A percentile compares a stretch with the other conserved stretches of the same genome.
Conservation (phyloP, 2,888 invertebrate genomes). For the Drosophila pegasa region DNA sequence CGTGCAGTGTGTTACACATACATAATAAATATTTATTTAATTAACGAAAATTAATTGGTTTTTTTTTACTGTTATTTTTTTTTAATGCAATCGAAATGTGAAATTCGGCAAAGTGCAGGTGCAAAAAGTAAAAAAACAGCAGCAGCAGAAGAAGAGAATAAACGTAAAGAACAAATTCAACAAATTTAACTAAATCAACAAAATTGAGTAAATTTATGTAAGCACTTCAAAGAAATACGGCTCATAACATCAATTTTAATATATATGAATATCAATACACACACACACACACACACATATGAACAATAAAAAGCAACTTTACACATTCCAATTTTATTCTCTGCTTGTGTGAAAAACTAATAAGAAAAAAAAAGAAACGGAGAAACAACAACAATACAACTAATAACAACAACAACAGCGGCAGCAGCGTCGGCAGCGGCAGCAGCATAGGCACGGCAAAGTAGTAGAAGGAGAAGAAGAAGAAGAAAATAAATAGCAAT, state of each 20-base stretch:
- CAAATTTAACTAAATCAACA: too few species aligned
- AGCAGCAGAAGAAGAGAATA: conserved; percentile 15
- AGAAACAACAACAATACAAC: conserved; percentile 31
- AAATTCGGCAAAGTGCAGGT: conserved; percentile 35
- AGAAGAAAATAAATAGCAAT: conserved; percentile 76
- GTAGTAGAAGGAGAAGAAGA: conserved; percentile 51
- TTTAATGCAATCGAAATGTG: conserved; percentile 27
- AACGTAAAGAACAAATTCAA: conserved; percentile 29
- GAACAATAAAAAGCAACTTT: conserved; percentile 48
- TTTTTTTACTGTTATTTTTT: conserved; percentile 24
- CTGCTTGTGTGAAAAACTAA: conserved; percentile 71
- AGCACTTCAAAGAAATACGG: conserved; percentile 44
- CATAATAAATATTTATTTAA: conserved; percentile 4
- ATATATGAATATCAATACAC: conserved; percentile 13
- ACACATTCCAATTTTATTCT: conserved; percentile 72
- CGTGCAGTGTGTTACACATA: conserved; percentile 25
- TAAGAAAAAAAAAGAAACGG: conserved; percentile 49
- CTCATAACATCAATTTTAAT: conserved; percentile 33
- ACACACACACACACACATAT: conserved; percentile 1
- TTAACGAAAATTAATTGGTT: conserved; percentile 13
- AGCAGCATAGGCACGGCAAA: conserved; percentile 51
- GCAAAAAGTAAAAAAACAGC: conserved; percentile 17
- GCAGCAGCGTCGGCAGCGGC: conserved; percentile 9
- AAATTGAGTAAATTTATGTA: conserved; percentile 61
- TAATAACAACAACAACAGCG: conserved; percentile 39